Evolutionary conservation across 2,888 invertebrate species (phyloP), one percentile per base, ranked within the genome.

Genomic region (Andrena chrysosceles): DNA sequence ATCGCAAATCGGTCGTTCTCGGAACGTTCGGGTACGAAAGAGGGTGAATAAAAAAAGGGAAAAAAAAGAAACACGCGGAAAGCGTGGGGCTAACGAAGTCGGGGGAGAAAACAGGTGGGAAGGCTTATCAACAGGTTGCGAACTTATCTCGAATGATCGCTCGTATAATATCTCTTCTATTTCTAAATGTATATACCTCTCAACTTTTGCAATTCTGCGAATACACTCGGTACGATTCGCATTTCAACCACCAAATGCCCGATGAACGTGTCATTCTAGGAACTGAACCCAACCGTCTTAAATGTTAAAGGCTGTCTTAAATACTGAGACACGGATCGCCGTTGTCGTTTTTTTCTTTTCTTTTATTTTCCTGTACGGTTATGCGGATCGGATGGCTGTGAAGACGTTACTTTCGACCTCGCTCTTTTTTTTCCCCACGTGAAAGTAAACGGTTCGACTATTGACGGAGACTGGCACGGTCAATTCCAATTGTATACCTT

Each of bases 211-310:
- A 86, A 82, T 84, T 89, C 86, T 77, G 87, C 85, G 90, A 89
- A 88, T 89, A 84, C 87, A 89, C 85, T 86, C 82, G 83, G 84
- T 85, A 85, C 84, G 83, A 89, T 89, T 91, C 84, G 83, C 85
- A 86, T 82, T 91, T 76, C 76, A 90, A 86, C 87, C 88, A 90
- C 88, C 90, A 90, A 90, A 91, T 91, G 91, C 90, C 90, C 90
- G 87, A 81, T 77, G 77, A 84, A 83, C 83, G 81, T 83, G 80
- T 86, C 81, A 83, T 88, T 87, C 87, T 92, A 92, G 92, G 92
- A 92, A 92, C 92, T 91, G 89, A 91, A 91, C 86, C 87, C 87
- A 91, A 91, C 87, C 86, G 84, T 84, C 80, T 89, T 89, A 87
- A 82, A 77, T 73, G 79, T 85, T 85, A 78, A 85, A 88, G 77